A percentile compares a stretch with the other conserved stretches of the same genome.
Evolutionary conservation across 2,888 invertebrate species (phyloP).

Genomic region (Pterostichus madidus): DNA sequence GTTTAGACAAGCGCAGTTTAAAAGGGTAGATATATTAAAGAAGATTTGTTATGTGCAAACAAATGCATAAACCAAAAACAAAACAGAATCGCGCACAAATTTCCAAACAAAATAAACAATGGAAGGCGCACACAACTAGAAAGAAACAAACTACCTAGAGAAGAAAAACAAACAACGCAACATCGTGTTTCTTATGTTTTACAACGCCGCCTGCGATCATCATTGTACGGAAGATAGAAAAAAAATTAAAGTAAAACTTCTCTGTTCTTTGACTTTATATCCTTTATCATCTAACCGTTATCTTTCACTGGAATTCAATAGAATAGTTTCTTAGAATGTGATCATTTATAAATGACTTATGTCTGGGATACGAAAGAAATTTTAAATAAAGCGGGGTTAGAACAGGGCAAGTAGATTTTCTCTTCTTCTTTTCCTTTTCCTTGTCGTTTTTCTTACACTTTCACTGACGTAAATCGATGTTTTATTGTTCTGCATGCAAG

Average conservation of each 20-base stretch:
- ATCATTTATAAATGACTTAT: background rate
- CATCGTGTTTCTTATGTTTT: constrained; percentile 55
- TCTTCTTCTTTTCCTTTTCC: constrained; percentile 4
- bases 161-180: constrained; percentile 51
- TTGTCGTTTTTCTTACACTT: constrained; percentile 1
- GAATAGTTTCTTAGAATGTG: constrained; percentile 2
- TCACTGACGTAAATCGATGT: constrained; percentile 39
- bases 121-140: constrained; percentile 5
- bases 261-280: constrained; percentile 39
- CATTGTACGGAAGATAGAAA: constrained; percentile 16
- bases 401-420: background rate
- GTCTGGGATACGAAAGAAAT: background rate
- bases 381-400: constrained; percentile 1
- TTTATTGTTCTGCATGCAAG: constrained; percentile 54
- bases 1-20: background rate
- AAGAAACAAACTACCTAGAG: constrained; percentile 45
- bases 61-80: constrained; percentile 43
- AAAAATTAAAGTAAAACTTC: constrained; percentile 1
- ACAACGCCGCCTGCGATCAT: constrained; percentile 39
- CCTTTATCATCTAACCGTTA: constrained; percentile 7
- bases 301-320: too few relatives aligned
- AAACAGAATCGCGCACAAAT: constrained; percentile 21
- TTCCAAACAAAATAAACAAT: constrained; percentile 48
- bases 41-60: constrained; percentile 23
- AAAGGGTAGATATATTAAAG: constrained; percentile 16